Evolutionary conservation across 2,888 invertebrate species (phyloP), one percentile per base, ranked within the genome.

Genomic region (Carabus problematicus): DNA sequence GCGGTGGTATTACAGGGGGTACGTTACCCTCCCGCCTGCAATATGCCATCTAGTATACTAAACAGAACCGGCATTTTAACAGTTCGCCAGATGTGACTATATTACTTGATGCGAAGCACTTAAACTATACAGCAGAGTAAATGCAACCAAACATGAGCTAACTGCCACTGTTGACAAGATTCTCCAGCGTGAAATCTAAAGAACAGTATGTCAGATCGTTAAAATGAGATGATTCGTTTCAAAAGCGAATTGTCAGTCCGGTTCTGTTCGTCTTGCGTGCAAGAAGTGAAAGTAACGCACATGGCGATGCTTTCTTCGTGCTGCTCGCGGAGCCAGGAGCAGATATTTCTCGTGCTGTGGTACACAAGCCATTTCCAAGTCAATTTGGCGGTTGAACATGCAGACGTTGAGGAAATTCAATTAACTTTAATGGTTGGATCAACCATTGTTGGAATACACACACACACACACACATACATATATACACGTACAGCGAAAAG

Each of bases 351-450:
- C 76, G 77, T 78, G 75, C 78, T 76, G 56, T 62, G 56, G n/a
- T 59, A 80, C 49, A 49, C 14, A 11, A 52, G 80, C 81, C 80
- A 81, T 81, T 82, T 81, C 81, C 80, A 80, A 82, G 81, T 82
- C 82, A 81, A 82, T 82, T 82, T 81, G 80, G 80, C 79, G 80
- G 79, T 78, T 80, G 79, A 78, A 78, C 79, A 79, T 79, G 80
- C 79, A 79, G 81, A 79, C 80, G 79, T 79, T 76, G 76, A 80
- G 82, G 81, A 82, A 84, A 84, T 84, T 84, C 84, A 84, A 84
- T 84, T 84, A 84, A 84, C 82, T 83, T 84, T 84, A 84, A 84
- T 83, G 83, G 83, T 79, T 79, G 82, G 82, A 81, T 79, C 80
- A 77, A 77, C 76, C 78, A 77, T 78, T 68, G 52, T 54, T 14